Percentiles rank a stretch among this genome's conserved stretches.
These are phyloP conservation scores for Zonotrichia leucophrys DNA, from an alignment of 2,113 vertebrate species.

Conservation along the genomic window DNA sequence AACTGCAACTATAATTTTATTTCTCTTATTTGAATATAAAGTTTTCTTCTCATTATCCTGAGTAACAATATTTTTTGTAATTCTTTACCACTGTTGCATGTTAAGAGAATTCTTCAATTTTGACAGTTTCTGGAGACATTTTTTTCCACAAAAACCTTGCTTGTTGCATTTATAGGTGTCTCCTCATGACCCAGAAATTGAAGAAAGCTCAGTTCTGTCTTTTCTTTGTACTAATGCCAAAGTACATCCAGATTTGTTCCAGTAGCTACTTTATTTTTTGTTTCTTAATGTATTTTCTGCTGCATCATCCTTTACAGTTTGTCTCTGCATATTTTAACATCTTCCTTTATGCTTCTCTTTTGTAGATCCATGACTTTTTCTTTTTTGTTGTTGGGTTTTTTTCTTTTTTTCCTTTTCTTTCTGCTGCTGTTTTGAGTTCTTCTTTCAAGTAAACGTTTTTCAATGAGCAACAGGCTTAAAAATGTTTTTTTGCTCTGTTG, in stretches of 20 bases:
- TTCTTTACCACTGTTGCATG: not conserved
- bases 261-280: not conserved
- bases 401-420: not conserved
- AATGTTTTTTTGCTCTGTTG: not conserved
- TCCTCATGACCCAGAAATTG: slow-evolving; percentile 9
- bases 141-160: not conserved
- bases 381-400: not conserved
- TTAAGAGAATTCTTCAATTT: not conserved
- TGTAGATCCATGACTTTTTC: not conserved
- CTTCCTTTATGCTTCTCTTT: not conserved
- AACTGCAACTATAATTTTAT: not conserved
- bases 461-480: not conserved
- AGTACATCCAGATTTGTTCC: not conserved
- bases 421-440: not conserved
- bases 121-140: not conserved
- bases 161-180: not conserved
- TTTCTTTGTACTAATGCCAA: not conserved
- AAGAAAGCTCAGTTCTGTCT: not conserved
- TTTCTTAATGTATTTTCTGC: not conserved
- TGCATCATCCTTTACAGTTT: not conserved
- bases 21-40: not conserved
- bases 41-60: not conserved
- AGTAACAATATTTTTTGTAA: not conserved
- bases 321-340: not conserved
- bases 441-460: not conserved